Conservation (phyloP, 2,797 vertebrate species). For the Nasua narica region DNA sequence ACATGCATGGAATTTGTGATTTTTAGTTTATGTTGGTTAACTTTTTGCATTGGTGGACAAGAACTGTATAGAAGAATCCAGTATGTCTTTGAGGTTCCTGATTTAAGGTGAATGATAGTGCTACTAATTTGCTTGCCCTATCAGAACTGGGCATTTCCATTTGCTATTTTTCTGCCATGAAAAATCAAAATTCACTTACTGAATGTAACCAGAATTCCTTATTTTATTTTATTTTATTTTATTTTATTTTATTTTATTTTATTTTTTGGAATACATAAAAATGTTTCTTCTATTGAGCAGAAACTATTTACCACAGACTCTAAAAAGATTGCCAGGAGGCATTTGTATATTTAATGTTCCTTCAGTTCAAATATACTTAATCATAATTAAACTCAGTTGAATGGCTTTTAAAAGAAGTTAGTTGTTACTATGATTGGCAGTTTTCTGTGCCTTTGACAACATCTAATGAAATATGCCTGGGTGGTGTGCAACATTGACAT, state of each 20-base stretch:
- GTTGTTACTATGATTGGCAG: conserved; percentile 82
- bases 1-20: neutral
- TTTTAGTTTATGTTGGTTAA: neutral
- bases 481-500: conserved; percentile 74
- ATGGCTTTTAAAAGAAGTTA: conserved; percentile 80
- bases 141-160: neutral
- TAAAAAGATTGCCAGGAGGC: conserved; percentile 74
- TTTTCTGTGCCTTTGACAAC: conserved; percentile 81
- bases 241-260: neutral
- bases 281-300: conserved; percentile 37
- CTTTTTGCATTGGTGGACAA: neutral
- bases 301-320: conserved; percentile 53
- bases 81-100: neutral
- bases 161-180: neutral
- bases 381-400: conserved; percentile 82
- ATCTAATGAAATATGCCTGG: conserved; percentile 79
- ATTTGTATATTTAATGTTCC: conserved; percentile 74
- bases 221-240: neutral
- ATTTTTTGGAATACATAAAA: conserved; percentile 37
- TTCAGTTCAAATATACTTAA: conserved; percentile 82
- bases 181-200: neutral
- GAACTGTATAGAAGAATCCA: neutral
- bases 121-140: neutral
- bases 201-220: neutral
- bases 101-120: neutral